Conservation (phyloP, 2,113 vertebrate genomes). For the Erythrocercus mccallii region DNA sequence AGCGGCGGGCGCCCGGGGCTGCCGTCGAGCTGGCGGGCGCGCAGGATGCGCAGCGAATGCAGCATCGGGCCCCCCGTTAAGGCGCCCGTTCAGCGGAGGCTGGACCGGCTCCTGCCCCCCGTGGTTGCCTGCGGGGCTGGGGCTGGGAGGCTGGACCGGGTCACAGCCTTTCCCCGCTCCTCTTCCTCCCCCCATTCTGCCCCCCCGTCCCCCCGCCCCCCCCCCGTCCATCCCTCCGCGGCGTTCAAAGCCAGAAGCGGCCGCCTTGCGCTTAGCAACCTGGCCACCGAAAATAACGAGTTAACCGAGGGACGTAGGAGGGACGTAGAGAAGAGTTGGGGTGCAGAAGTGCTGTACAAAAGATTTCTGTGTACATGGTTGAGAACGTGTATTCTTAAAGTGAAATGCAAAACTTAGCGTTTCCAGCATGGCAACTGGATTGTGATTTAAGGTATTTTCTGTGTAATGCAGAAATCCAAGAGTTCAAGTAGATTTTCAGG, state of each 20-base stretch:
- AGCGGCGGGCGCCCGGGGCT: neutral
- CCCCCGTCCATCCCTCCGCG: neutral
- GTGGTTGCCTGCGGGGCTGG: no score
- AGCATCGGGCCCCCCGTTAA: neutral
- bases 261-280: neutral
- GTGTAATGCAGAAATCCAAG: neutral
- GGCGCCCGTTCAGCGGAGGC: slow-evolving; percentile 4
- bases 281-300: slow-evolving; percentile 49
- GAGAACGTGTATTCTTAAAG: slow-evolving; percentile 55
- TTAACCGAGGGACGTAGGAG: slow-evolving; percentile 58
- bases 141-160: no score
- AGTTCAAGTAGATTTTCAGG: neutral
- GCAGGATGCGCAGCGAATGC: slow-evolving; percentile 20
- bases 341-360: slow-evolving; percentile 62
- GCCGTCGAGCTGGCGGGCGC: neutral
- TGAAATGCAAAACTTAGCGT: slow-evolving; percentile 55
- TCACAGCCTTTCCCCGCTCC: no score
- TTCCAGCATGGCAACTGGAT: slow-evolving; percentile 50
- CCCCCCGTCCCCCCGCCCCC: neutral
- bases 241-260: neutral
- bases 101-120: slow-evolving; percentile 1
- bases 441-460: slow-evolving; percentile 53
- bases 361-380: slow-evolving; percentile 57
- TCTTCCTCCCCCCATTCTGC: no score
- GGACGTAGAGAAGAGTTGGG: slow-evolving; percentile 57